A percentile compares a stretch with the other conserved stretches of the same genome.
These are phyloP conservation scores for Epinotia nisella DNA, from an alignment of 2,888 invertebrate species.

Conservation along the genomic window DNA sequence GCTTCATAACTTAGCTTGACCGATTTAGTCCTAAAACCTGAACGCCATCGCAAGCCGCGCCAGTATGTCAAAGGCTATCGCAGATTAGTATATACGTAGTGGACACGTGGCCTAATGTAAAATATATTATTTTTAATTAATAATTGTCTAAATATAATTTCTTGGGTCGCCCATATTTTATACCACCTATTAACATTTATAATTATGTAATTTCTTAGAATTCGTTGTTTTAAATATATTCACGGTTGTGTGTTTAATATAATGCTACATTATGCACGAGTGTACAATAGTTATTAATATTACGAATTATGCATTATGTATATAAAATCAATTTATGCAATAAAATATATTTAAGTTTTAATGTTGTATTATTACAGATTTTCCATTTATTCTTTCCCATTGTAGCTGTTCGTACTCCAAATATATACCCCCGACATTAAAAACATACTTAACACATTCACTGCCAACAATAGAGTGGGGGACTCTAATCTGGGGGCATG, in stretches of 20 bases:
- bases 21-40: no score
- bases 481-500: no score
- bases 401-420: no score
- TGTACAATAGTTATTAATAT: constrained; percentile 29
- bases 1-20: no score
- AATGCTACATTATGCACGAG: constrained; percentile 53
- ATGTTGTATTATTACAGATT: constrained; percentile 46
- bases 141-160: constrained; percentile 3
- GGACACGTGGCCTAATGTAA: no score
- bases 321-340: constrained; percentile 79
- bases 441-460: no score
- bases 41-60: no score
- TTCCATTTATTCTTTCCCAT: no score
- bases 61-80: no score
- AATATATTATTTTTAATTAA: constrained; percentile 8
- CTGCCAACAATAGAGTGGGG: no score
- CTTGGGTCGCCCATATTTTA: constrained; percentile 16
- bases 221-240: constrained; percentile 47
- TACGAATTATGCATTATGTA: constrained; percentile 57
- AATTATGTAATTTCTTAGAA: constrained; percentile 22
- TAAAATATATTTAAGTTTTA: constrained; percentile 64
- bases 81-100: background rate
- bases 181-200: constrained; percentile 29
- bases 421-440: no score
- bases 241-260: constrained; percentile 46